Evolutionary conservation across 2,113 vertebrate species (phyloP).

Genomic region (Rhagologus leucostigma): DNA sequence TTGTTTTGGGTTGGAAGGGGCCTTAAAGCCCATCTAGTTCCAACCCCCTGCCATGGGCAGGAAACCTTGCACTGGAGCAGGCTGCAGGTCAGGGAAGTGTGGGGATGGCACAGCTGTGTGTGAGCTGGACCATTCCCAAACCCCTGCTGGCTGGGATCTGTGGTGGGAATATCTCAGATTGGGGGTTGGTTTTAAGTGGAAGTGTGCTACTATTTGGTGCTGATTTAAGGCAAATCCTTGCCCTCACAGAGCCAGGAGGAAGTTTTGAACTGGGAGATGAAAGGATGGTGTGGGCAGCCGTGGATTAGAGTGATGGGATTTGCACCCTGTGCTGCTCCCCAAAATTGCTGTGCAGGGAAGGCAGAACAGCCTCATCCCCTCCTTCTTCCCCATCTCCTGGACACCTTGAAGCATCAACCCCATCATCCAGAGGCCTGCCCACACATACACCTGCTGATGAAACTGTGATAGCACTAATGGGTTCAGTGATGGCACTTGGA

Average conservation of each 20-base stretch:
- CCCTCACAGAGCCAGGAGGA: background rate
- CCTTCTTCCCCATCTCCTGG: background rate
- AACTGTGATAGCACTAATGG: background rate
- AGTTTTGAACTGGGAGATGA: background rate
- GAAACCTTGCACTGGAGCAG: background rate
- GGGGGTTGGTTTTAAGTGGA: background rate
- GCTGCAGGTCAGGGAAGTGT: background rate
- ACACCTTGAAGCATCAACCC: background rate
- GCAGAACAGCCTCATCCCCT: background rate
- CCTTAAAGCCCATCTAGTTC: background rate
- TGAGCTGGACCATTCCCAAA: background rate
- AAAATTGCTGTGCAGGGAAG: fast-evolving
- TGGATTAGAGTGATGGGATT: no score
- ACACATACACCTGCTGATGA: background rate
- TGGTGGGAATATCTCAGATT: fast-evolving
- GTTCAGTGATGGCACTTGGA: background rate
- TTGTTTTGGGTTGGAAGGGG: background rate
- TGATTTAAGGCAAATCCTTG: background rate
- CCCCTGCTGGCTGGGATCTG: background rate
- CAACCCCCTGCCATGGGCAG: background rate
- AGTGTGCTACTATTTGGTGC: fast-evolving
- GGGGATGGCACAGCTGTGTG: background rate
- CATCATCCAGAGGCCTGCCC: background rate
- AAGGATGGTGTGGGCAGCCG: background rate
- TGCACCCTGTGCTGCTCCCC: background rate